Evolutionary conservation across 2,888 invertebrate species (phyloP), one percentile per base, ranked within the genome.

Genomic region (Brachylomia viminalis): DNA sequence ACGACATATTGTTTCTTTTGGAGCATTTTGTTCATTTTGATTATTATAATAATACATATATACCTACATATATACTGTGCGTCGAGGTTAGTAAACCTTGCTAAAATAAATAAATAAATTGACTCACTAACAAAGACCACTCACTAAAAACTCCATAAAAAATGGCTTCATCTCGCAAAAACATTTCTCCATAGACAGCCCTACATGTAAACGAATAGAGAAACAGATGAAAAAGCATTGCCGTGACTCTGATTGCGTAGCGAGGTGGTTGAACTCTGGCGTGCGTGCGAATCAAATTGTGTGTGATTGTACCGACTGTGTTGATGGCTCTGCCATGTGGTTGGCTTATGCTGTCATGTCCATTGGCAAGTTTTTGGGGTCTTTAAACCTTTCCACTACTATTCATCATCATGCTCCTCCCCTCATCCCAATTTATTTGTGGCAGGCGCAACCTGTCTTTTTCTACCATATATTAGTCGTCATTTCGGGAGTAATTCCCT

Each of bases 211-310:
- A 85, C 65, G 81, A 85, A 84, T 86, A 84, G 86, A 83, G 86
- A 82, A 89, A 84, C 87, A 90, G 89, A 90, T 91, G 92, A 91
- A 93, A 93, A 89, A 88, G 77, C 84, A 85, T 85, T 85, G 83
- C 80, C 79, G 82, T 85, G 88, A 78, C 82, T 85, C 42, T 86
- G 87, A 89, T 94, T 94, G 90, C 92, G 94, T 92, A 94, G 94
- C 90, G 91, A 89, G 94, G 93, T 93, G 89, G 89, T 90, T 93
- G 94, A 94, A 94, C 94, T 88, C 88, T 75, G 75, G 85, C 73
- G 89, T 91, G 91, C 93, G 93, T 92, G 93, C 93, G 91, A 93
- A 93, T 91, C 93, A 90, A 93, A 93, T 93, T 91, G 92, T 92
- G 47, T 77, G 54, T 68, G 82, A 72, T 85, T 78, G 85, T 85